phyloP scores from a whole-genome alignment of 2,113 vertebrate genomes.

The Muntiacus reevesi region DNA sequence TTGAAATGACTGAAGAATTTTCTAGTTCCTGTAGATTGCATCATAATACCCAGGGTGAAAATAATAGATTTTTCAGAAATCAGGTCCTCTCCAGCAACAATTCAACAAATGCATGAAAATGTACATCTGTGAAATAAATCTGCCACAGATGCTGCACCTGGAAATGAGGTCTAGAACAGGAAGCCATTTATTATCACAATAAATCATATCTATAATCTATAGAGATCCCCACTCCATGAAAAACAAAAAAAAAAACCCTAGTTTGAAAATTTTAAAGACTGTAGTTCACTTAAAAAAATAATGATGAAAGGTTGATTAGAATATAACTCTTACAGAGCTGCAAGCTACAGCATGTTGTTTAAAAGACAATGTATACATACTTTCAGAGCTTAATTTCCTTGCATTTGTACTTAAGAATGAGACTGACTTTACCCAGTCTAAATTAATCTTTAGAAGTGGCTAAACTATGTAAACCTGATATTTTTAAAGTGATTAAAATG shows the following conservation, averaged over 20 bases:
- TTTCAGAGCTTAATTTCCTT: conserved; percentile 26
- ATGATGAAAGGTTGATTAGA: neutral
- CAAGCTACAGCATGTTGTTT: neutral
- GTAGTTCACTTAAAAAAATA: neutral
- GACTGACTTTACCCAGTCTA: neutral
- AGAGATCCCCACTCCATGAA: neutral
- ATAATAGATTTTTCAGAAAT: conserved; percentile 47
- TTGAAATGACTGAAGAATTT: neutral
- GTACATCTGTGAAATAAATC: conserved; percentile 50
- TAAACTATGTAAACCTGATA: neutral
- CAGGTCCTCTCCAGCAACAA: neutral
- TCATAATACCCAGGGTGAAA: neutral
- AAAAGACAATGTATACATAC: neutral
- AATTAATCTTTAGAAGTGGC: neutral
- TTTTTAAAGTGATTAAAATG: neutral
- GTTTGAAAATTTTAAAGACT: neutral
- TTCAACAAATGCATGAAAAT: conserved; percentile 42
- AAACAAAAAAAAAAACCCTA: neutral
- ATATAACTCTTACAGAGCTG: neutral
- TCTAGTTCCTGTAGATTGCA: neutral
- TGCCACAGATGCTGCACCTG: conserved; percentile 3
- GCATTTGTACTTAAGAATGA: neutral
- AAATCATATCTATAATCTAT: conserved; percentile 26
- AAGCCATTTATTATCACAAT: conserved; percentile 45
- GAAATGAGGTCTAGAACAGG: conserved; percentile 36